These are phyloP conservation scores for Ectropis crepuscularia DNA, from an alignment of 2,888 invertebrate species.

Conservation along the genomic window DNA sequence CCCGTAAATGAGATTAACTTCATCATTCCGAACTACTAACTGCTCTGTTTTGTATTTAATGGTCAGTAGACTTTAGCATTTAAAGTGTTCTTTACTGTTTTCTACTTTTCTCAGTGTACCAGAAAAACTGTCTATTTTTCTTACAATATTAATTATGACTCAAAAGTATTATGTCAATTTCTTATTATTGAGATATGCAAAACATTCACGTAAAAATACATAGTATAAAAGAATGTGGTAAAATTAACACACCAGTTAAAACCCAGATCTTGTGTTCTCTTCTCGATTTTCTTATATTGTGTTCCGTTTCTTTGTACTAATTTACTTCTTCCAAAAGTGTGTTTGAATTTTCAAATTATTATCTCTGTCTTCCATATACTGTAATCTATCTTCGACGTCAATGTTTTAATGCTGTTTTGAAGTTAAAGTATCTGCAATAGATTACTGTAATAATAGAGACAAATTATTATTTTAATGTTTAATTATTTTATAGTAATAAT, in stretches of 20 bases:
- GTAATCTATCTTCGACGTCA: slow-evolving; percentile 41
- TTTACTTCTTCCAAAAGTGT: slow-evolving; percentile 43
- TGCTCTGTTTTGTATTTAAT: slow-evolving; percentile 51
- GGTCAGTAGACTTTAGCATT: slow-evolving; percentile 50
- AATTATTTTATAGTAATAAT: slow-evolving; percentile 51
- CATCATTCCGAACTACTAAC: slow-evolving; percentile 61
- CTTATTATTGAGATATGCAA: too few species aligned
- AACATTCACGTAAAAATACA: too few species aligned
- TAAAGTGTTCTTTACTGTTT: slow-evolving; percentile 50
- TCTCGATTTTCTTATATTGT: slow-evolving; percentile 30
- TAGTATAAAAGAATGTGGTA: too few species aligned
- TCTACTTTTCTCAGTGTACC: slow-evolving; percentile 36
- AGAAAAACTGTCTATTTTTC: too few species aligned
- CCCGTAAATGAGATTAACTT: slow-evolving; percentile 55
- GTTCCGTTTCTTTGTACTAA: slow-evolving; percentile 9
- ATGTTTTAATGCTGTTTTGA: slow-evolving; percentile 46
- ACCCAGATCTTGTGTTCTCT: too few species aligned
- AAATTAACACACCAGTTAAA: too few species aligned
- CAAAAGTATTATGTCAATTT: too few species aligned
- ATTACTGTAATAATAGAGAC: slow-evolving; percentile 50
- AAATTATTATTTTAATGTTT: slow-evolving; percentile 47
- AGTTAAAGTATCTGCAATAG: slow-evolving; percentile 51
- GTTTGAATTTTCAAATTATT: slow-evolving; percentile 4
- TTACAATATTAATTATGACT: too few species aligned
- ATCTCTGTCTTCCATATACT: slow-evolving; percentile 66